Evolutionary conservation across 2,113 vertebrate species (phyloP).

Genomic region (Nycticryphes semicollaris): DNA sequence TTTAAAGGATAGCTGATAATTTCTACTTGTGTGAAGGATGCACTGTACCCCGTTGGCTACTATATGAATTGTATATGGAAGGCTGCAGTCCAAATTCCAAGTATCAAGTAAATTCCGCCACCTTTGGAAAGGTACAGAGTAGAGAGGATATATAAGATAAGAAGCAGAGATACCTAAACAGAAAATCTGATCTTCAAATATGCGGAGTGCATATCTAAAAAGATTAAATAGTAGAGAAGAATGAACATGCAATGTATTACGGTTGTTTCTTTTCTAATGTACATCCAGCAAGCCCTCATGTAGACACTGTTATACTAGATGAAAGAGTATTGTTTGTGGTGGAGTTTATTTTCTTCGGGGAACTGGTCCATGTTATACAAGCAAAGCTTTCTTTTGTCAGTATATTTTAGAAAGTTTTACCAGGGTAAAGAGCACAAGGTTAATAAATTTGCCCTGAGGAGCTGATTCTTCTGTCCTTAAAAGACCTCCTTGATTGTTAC

Average conservation of each 20-base stretch:
- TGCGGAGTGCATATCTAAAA: not conserved
- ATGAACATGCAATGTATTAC: not conserved
- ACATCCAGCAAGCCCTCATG: not conserved
- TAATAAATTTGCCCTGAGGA: not conserved
- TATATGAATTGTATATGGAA: constrained; percentile 71
- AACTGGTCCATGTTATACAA: not conserved
- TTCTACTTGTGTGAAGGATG: constrained; percentile 69
- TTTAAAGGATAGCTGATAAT: constrained; percentile 73
- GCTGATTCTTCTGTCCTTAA: not conserved
- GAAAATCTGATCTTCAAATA: not conserved
- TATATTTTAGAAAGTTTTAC: not conserved
- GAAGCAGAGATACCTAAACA: not conserved
- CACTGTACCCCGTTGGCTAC: constrained; percentile 59
- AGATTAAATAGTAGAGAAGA: not conserved
- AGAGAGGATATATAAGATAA: not conserved
- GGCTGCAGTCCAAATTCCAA: constrained; percentile 48
- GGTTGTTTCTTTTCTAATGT: not conserved
- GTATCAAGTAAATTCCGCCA: constrained; percentile 64
- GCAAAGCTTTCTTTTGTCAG: not conserved
- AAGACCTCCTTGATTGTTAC: not conserved
- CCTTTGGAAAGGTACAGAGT: constrained; percentile 72
- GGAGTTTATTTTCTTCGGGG: not conserved
- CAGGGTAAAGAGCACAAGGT: not conserved
- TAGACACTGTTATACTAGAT: not conserved
- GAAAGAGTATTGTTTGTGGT: not conserved